Evolutionary conservation across 1,140 invertebrate species (phyloP), one percentile per base, ranked within the genome.

Genomic region (Zophobas morio): DNA sequence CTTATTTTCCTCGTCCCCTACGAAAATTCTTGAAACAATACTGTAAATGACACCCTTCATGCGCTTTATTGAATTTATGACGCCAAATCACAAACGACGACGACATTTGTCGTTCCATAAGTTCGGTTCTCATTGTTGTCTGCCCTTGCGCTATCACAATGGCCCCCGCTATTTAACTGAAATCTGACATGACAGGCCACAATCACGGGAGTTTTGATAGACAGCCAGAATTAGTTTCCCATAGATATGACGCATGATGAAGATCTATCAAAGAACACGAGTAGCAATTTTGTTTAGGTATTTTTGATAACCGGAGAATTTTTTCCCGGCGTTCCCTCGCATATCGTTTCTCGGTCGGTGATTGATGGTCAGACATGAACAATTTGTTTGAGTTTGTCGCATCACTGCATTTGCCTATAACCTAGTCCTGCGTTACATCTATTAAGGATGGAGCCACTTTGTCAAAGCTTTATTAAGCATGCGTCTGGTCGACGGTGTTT

Each of bases 81-180:
- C 54, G 49, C 47, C n/a, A 37, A 32, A 73, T 73, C 40, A 72
- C 71, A 73, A 72, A 49, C 51, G 70, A 53, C 54, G 71, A 53
- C 49, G 71, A 73, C 71, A 73, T 73, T 73, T 73, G 71, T 73
- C 71, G 49, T 53, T 54, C 33, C 70, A 53, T 53, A 39, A 66
- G 60, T 66, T 66, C 36, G 42, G 33, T 66, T 66, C 60, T 66
- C 60, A 66, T 66, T 66, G 60, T 66, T 66, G 60, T 66, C 60
- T 66, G 60, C 60, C 60, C 60, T 66, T 66, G 60, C 60, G 37
- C 60, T 42, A 40, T 66, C 60, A 66, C 60, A 66, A 66, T 66
- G 60, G 60, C 8, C 60, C 60, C 35, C 36, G 37, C 60, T 66
- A 42, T 66, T 66, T 66, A 66, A 66, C 60, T 66, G 60, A 66